Evolutionary conservation across 2,113 vertebrate genomes (phyloP), one percentile per base, ranked within the genome.

Genomic region (Gnathonemus echidnorhynchus): DNA sequence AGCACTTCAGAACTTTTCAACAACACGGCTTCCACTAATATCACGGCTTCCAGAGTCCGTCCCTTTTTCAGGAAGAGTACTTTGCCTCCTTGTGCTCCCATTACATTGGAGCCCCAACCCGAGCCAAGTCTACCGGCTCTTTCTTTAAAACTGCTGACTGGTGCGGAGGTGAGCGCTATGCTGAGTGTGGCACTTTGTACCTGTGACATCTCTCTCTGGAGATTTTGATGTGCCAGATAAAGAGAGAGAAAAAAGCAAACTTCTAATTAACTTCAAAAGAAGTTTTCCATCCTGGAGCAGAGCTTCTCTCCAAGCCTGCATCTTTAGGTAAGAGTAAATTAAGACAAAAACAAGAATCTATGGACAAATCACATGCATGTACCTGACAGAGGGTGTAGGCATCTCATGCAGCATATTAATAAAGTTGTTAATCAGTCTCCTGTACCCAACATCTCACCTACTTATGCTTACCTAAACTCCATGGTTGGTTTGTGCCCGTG

Each of bases 241-340:
- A 85, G 45, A 48, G 21, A 21, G 17, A 21, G 42, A 48, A n/a
- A 48, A 48, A n/a, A 46, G 83, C 45, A 24, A 85, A 85, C 45
- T 85, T 85, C 45, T 46, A 85, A 85, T 85, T 85, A 85, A 85
- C 39, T 10, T 46, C 83, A 45, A 85, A 85, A 85, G 83, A 85
- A 85, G 17, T 48, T 46, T 46, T 46, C 39, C 45, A 85, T 48
- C 42, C 45, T n/a, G 19, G 9, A 48, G 45, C 17, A 84, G 42
- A 84, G 42, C 24, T 24, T n/a, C 35, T 24, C 15, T 45, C 19
- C 21, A n/a, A 11, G 83, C 10, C 9, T n/a, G 17, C 39, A 10
- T 85, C 35, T 48, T 6, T 85, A 9, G 15, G 11, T 85, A 15
- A 21, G 80, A 45, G 21, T 21, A 24, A 83, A 45, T 83, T 39